Percentiles rank a stretch among this genome's conserved stretches.
These are phyloP conservation scores for Hiodon alosoides DNA, from an alignment of 2,113 vertebrate genomes.

Conservation along the genomic window DNA sequence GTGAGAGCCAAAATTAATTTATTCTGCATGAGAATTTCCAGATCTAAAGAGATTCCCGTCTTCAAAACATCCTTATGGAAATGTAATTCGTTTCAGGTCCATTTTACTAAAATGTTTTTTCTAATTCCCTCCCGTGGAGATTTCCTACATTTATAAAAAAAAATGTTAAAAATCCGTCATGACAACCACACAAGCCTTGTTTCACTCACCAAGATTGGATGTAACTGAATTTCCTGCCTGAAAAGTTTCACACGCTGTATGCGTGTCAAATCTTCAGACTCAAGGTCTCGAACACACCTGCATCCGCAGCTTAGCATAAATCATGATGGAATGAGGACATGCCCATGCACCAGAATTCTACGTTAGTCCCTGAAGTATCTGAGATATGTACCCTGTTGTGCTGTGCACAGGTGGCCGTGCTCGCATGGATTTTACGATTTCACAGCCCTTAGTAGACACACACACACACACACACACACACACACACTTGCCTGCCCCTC, in stretches of 20 bases:
- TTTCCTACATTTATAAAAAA: background rate
- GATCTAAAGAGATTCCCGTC: background rate
- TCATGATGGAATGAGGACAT: no score
- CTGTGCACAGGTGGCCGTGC: no score
- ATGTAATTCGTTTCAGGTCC: background rate
- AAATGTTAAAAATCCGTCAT: background rate
- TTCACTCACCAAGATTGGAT: background rate
- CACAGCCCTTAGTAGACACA: no score
- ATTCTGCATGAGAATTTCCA: background rate
- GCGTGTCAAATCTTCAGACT: background rate
- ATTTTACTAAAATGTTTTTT: background rate
- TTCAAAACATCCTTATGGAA: background rate
- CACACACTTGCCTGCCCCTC: no score
- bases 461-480: no score
- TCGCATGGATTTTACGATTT: no score
- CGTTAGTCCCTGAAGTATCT: no score
- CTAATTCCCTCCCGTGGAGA: background rate
- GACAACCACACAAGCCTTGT: no score
- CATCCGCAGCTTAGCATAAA: no score
- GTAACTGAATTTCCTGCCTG: background rate
- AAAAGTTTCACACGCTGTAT: background rate
- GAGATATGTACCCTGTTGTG: no score
- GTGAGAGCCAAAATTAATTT: background rate
- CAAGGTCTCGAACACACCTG: no score
- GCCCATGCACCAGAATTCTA: no score